Evolutionary conservation across 2,113 vertebrate genomes (phyloP).

Genomic region (Sylvia atricapilla): DNA sequence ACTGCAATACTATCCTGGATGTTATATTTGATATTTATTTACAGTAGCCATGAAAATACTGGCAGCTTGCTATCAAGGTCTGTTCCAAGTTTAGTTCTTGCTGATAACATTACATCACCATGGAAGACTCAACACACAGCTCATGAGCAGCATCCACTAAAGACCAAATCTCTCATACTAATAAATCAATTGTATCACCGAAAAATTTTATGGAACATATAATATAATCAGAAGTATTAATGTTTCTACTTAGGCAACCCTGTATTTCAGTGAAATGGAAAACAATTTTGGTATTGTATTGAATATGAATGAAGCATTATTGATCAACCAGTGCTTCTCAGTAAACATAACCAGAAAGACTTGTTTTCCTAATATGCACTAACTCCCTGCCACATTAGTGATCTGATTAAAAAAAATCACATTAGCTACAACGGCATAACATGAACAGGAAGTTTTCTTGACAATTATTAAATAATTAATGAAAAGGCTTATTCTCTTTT

Average conservation of each 20-base stretch:
- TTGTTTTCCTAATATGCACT: background rate
- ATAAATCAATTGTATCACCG: background rate
- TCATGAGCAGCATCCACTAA: background rate
- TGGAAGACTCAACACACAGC: background rate
- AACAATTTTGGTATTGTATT: background rate
- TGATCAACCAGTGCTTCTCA: background rate
- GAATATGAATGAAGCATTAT: background rate
- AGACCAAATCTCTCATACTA: background rate
- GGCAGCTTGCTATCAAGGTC: background rate
- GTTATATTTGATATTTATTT: constrained; percentile 35
- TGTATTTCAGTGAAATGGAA: background rate
- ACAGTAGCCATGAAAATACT: constrained; percentile 28
- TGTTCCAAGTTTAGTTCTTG: background rate
- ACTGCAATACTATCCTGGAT: constrained; percentile 26
- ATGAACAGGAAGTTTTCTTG: background rate
- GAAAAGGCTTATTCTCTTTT: background rate
- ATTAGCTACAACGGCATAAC: background rate
- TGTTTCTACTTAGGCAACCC: background rate
- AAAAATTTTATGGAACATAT: background rate
- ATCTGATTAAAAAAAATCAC: background rate
- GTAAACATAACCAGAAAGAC: background rate
- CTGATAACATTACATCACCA: constrained; percentile 14
- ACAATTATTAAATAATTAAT: background rate
- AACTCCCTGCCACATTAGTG: background rate
- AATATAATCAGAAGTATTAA: background rate